Base-by-base conservation (phyloP, 2,113 vertebrate species). In the Octodon degus region DNA sequence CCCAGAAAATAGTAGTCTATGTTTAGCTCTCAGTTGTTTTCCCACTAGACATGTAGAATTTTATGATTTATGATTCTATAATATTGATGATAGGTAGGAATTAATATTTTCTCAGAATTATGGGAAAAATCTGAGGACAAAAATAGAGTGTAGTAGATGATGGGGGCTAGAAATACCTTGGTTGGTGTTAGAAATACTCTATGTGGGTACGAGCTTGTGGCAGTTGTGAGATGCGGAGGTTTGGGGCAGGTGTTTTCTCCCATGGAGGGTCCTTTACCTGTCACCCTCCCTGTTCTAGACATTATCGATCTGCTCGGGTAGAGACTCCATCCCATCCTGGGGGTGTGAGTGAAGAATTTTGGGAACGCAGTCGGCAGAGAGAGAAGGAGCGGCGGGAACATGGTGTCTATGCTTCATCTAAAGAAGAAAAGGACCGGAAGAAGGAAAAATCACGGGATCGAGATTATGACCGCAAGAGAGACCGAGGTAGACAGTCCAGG, bases 301-400 rank as follows among this genome's bases (percentile, higher is more conserved):
- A 99, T 91, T 99, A 99, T 95, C 99, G 99, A n/a, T 98, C 99
- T 10, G 99, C 99, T 53, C 99, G 98, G 0, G 99, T 99, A 16
- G 99, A 99, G 98, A 99, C 99, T 0, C 99, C 99, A 0, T 99
- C 99, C 40, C 99, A 99, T 95, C 99, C 99, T 0, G 99, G 99
- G 53, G 99, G 99, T 2, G 99, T 99, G 76, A 99, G 99, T 1
- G 99, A 99, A 95, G 99, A 99, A 97, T 99, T 99, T 92, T 98
- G 98, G 97, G 99, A 98, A 86, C 99, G 98, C 96, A 99, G 99
- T 97, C 98, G 99, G 96, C 99, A 99, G 97, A 98, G 99, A 89
- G 99, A 99, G 92, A 99, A 98, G 90, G 99, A 99, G 32, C 98
- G 99, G 8, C 99, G 99, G 20, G 99, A 99, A 34, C 99, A 99